Evolutionary conservation across 2,888 invertebrate genomes (phyloP).

Genomic region (Leptopilina drosophilae): DNA sequence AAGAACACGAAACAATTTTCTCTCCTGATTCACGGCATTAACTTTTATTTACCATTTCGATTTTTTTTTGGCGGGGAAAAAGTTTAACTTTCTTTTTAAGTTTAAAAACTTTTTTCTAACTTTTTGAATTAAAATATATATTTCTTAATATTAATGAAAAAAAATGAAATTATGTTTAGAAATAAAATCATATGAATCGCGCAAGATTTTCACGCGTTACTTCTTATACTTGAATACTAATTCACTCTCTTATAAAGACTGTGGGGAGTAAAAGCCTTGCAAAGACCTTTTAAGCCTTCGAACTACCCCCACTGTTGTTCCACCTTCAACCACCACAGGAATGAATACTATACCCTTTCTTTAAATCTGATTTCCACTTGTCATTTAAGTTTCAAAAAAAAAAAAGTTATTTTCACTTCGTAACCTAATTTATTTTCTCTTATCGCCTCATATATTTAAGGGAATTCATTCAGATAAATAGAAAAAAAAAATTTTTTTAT

Average conservation of each 20-base stretch:
- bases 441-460: not conserved
- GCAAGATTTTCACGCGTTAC: constrained; percentile 36
- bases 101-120: too few relatives aligned
- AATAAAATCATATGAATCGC: not conserved
- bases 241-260: constrained; percentile 67
- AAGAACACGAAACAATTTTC: not conserved
- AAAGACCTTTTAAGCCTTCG: constrained; percentile 74
- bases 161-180: not conserved
- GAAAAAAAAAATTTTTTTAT: too few relatives aligned
- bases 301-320: constrained; percentile 58
- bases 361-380: constrained; percentile 33
- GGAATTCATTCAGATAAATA: too few relatives aligned
- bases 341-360: constrained; percentile 43
- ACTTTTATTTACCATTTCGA: not conserved
- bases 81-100: too few relatives aligned
- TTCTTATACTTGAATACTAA: constrained; percentile 50
- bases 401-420: not conserved
- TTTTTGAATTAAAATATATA: too few relatives aligned
- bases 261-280: constrained; percentile 70
- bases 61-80: too few relatives aligned
- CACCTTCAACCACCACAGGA: constrained; percentile 50
- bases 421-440: not conserved
- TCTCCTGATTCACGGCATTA: not conserved
- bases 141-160: too few relatives aligned
- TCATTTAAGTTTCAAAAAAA: constrained; percentile 34